Evolutionary conservation across 2,888 invertebrate species (phyloP).

Genomic region (Apamea sordens): DNA sequence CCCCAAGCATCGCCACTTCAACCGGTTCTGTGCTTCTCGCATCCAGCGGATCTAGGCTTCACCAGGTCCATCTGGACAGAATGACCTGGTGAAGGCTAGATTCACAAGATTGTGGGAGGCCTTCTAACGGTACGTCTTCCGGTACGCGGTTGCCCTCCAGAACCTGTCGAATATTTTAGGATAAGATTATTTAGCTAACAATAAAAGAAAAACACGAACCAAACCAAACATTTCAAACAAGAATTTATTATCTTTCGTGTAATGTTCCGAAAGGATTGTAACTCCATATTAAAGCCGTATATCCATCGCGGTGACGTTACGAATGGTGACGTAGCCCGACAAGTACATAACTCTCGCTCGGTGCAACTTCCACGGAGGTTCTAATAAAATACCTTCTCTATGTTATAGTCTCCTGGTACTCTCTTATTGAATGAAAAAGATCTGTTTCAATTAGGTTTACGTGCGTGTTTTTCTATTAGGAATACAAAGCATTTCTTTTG

Average conservation of each 20-base stretch:
- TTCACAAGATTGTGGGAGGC: no score
- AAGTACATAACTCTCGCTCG: slow-evolving; percentile 53
- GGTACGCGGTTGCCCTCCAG: background rate
- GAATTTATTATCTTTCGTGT: slow-evolving; percentile 38
- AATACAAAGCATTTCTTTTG: background rate
- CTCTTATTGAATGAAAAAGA: slow-evolving; percentile 6
- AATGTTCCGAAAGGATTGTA: slow-evolving; percentile 51
- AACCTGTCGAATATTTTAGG: background rate
- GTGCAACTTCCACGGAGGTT: slow-evolving; percentile 39
- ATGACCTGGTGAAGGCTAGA: no score
- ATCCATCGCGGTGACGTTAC: slow-evolving; percentile 59
- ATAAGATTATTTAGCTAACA: background rate
- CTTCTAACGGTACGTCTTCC: no score
- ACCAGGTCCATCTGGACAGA: no score
- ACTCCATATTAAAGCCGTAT: slow-evolving; percentile 61
- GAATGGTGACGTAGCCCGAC: slow-evolving; percentile 58
- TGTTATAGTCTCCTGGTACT: slow-evolving; percentile 41
- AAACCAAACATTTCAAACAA: slow-evolving; percentile 33
- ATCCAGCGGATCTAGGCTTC: no score
- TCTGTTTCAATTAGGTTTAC: slow-evolving; percentile 8
- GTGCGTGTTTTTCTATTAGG: background rate
- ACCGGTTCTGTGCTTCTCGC: no score
- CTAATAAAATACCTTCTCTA: slow-evolving; percentile 49
- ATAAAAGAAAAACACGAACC: slow-evolving; percentile 4
- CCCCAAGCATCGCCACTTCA: no score